Evolutionary conservation across 2,797 vertebrate species (phyloP).

Genomic region (Microhierax caerulescens): DNA sequence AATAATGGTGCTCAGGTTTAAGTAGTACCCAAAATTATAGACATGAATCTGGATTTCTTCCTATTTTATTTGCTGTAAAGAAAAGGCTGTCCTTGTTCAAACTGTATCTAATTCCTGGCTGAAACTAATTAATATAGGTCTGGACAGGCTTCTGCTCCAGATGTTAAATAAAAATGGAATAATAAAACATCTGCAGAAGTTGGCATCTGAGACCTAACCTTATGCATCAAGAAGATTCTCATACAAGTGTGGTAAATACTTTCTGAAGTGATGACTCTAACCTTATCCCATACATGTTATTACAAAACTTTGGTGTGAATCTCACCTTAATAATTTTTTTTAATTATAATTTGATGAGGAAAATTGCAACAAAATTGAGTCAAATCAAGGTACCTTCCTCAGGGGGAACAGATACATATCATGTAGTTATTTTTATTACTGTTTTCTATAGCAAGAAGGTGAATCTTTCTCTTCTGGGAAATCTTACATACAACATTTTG

Average conservation of each 20-base stretch:
- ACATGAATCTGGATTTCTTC: not conserved
- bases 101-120: not conserved
- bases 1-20: not conserved
- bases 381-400: constrained; percentile 6
- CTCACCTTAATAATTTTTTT: not conserved
- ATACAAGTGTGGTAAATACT: not conserved
- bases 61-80: not conserved
- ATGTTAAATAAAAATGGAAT: not conserved
- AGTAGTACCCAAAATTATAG: not conserved
- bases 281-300: not conserved
- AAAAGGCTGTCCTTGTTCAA: not conserved
- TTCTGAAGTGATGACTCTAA: not conserved
- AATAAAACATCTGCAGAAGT: not conserved
- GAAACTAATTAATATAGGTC: not conserved
- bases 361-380: constrained; percentile 53
- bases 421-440: not conserved
- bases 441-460: not conserved
- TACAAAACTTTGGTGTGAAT: constrained; percentile 6
- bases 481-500: not conserved
- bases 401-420: not conserved
- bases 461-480: not conserved
- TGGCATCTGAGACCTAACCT: not conserved
- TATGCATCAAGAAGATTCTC: not conserved
- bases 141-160: not conserved
- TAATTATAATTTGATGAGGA: constrained; percentile 43